Percentiles rank a stretch among this genome's conserved stretches.
Evolutionary conservation across 35 echinoderm and acorn worm species (phyloP).

Genomic region (Ophioderma brevispina): DNA sequence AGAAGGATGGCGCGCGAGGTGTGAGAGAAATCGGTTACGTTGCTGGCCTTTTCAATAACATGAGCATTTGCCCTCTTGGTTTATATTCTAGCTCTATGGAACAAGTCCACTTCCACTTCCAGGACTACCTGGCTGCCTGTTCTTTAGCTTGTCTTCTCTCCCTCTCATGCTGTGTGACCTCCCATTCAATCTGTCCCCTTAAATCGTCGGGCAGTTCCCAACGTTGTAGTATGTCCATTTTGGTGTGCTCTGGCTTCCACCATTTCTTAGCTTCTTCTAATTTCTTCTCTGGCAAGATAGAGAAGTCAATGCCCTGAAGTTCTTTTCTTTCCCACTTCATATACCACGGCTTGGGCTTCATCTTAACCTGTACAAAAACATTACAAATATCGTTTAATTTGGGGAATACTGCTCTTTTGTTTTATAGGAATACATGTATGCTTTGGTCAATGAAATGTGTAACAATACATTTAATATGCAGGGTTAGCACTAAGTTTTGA

Average conservation of each 20-base stretch:
- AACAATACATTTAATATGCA: too few relatives aligned
- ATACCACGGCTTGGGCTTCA: conserved; percentile 93
- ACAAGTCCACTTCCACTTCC: too few relatives aligned
- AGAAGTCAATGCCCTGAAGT: conserved; percentile 75
- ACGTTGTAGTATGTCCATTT: conserved; percentile 74
- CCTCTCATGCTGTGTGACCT: conserved; percentile 55
- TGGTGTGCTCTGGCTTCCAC: conserved; percentile 60
- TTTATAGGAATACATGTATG: too few relatives aligned
- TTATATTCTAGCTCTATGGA: too few relatives aligned
- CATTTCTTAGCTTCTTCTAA: conserved; percentile 55
- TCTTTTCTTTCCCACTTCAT: conserved; percentile 85
- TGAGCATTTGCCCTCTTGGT: too few relatives aligned
- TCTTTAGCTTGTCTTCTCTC: conserved; percentile 9
- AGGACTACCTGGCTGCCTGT: background rate
- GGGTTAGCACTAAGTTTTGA: too few relatives aligned
- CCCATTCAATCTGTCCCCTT: conserved; percentile 49
- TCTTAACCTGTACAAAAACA: conserved; percentile 67
- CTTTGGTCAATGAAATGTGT: too few relatives aligned
- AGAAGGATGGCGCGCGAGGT: too few relatives aligned
- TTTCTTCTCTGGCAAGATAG: conserved; percentile 47
- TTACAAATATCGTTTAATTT: too few relatives aligned
- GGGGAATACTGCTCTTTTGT: too few relatives aligned
- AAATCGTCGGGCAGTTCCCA: conserved; percentile 50
- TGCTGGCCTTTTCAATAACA: too few relatives aligned
- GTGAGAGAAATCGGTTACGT: too few relatives aligned